These are phyloP conservation scores for Atopsyche davidsoni DNA, from an alignment of 1,140 invertebrate species.

Conservation along the genomic window DNA sequence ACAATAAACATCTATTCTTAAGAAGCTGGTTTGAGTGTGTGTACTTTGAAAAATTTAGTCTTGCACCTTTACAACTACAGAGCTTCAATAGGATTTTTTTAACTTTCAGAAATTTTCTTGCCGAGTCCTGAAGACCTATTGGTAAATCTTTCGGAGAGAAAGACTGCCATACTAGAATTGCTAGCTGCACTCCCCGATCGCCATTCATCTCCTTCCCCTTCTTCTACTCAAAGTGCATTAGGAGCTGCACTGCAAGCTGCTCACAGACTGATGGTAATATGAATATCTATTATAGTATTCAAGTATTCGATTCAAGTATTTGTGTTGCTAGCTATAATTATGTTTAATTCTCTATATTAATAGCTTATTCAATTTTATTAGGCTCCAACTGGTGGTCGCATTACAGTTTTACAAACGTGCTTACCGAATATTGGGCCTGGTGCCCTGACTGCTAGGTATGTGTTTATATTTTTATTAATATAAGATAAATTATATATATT, in stretches of 20 bases:
- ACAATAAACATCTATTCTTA: not conserved
- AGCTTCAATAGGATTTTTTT: no score
- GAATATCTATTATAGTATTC: no score
- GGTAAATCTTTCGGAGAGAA: conserved; percentile 84
- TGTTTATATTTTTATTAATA: no score
- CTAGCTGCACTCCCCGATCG: conserved; percentile 73
- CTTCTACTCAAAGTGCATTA: conserved; percentile 71
- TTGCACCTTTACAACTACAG: no score
- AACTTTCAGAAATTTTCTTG: conserved; percentile 70
- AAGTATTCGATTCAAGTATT: conserved; percentile 14
- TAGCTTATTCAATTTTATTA: conserved; percentile 39
- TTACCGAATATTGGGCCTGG: conserved; percentile 90
- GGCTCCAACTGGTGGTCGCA: conserved; percentile 86
- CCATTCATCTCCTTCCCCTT: conserved; percentile 67
- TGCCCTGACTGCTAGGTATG: conserved; percentile 63
- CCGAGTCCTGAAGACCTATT: conserved; percentile 87
- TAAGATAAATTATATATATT: not conserved
- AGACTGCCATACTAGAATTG: conserved; percentile 74
- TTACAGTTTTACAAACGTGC: conserved; percentile 90
- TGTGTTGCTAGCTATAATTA: conserved; percentile 1
- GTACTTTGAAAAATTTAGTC: no score
- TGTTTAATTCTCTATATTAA: not conserved
- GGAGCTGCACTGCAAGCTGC: conserved; percentile 91
- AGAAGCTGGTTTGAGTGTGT: no score
- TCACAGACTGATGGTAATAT: conserved; percentile 83